These are phyloP conservation scores for Drosophila grimshawi DNA, from an alignment of 1,140 invertebrate genomes.

Conservation along the genomic window DNA sequence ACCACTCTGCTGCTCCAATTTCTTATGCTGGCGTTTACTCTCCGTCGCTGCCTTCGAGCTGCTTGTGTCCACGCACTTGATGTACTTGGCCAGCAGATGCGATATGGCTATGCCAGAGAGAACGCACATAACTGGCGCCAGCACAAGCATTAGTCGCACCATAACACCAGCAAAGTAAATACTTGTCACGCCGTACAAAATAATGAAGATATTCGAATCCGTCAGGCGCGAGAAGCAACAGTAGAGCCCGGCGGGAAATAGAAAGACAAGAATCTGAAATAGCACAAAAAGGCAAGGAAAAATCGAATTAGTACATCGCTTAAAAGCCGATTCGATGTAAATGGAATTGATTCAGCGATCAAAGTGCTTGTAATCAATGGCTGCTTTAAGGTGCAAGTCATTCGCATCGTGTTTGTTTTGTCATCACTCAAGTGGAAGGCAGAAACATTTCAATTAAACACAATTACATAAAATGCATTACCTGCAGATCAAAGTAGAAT, in stretches of 20 bases:
- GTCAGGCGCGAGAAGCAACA: slow-evolving; percentile 97
- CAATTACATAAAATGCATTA: slow-evolving; percentile 21
- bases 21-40: slow-evolving; percentile 86
- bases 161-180: slow-evolving; percentile 99
- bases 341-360: slow-evolving; percentile 73
- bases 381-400: slow-evolving; percentile 82
- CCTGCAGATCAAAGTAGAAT: slow-evolving; percentile 98
- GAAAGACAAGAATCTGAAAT: slow-evolving; percentile 93
- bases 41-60: slow-evolving; percentile 81
- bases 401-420: slow-evolving; percentile 50
- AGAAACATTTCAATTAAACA: not conserved
- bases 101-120: slow-evolving; percentile 97
- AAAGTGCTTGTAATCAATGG: slow-evolving; percentile 83
- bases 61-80: slow-evolving; percentile 92
- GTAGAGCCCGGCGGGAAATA: slow-evolving; percentile 98
- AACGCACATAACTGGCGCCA: slow-evolving; percentile 99
- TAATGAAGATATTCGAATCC: slow-evolving; percentile 98
- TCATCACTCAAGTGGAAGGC: slow-evolving; percentile 50
- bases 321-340: not conserved
- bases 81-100: slow-evolving; percentile 94
- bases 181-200: slow-evolving; percentile 98
- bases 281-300: not conserved
- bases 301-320: not conserved
- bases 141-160: slow-evolving; percentile 98
- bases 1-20: slow-evolving; percentile 91